Conservation (phyloP, 1,140 invertebrate species). For the Diorhabda carinulata region DNA sequence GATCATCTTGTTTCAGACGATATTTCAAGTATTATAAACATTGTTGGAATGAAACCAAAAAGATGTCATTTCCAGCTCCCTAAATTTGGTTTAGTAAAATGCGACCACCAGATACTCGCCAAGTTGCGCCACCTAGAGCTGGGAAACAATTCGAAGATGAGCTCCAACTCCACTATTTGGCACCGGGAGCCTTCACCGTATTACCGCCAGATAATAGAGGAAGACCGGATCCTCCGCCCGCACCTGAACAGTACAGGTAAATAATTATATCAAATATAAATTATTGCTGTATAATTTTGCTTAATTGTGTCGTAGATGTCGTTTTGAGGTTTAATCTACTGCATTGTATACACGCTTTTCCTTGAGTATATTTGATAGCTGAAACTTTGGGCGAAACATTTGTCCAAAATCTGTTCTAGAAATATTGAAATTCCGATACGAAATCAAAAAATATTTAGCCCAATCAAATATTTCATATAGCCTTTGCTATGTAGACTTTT, state of each 20-base stretch:
- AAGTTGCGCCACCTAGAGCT: constrained; percentile 15
- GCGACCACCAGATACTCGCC: constrained; percentile 13
- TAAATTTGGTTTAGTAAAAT: constrained; percentile 14
- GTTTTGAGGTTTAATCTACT: too few species aligned
- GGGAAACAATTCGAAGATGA: constrained; percentile 26
- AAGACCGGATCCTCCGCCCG: constrained; percentile 39
- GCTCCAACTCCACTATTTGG: constrained; percentile 37
- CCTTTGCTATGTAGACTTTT: too few species aligned
- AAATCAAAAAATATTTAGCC: too few species aligned
- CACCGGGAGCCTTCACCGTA: constrained; percentile 45
- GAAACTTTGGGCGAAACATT: too few species aligned
- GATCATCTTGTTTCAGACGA: background rate
- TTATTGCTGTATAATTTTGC: too few species aligned
- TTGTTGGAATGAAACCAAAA: constrained; percentile 14
- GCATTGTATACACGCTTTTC: too few species aligned
- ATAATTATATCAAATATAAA: background rate
- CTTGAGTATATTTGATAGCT: too few species aligned
- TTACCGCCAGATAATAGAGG: constrained; percentile 35
- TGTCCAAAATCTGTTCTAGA: too few species aligned
- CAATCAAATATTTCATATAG: too few species aligned
- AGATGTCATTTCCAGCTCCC: constrained; percentile 10
- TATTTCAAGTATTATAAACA: background rate
- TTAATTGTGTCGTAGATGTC: too few species aligned
- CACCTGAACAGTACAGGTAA: constrained; percentile 42
- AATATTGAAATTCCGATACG: too few species aligned